Conservation (phyloP, 2,888 invertebrate genomes). For the Oscheius sp. region DNA sequence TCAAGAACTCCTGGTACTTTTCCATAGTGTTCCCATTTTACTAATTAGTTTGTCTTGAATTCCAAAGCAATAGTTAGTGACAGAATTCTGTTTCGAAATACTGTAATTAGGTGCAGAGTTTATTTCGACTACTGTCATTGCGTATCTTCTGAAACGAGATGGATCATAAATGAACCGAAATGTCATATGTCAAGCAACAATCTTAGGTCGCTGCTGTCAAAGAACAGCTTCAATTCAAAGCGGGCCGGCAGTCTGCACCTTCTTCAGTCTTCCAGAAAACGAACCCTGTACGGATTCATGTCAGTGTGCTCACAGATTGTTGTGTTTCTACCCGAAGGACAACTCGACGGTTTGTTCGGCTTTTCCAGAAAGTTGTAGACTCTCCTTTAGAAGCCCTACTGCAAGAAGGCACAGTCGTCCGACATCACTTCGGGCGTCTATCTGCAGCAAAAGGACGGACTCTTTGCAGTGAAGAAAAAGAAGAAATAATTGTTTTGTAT, state of each 20-base stretch:
- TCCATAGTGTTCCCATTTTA: no score
- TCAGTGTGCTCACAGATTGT: conserved; percentile 29
- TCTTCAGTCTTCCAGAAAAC: conserved; percentile 16
- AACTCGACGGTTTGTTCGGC: conserved; percentile 23
- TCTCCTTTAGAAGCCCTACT: conserved; percentile 18
- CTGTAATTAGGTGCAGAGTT: no score
- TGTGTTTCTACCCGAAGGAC: conserved; percentile 34
- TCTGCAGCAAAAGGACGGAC: conserved; percentile 24
- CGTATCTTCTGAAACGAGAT: no score
- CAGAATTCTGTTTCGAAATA: no score
- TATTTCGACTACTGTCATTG: no score
- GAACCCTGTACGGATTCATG: conserved; percentile 34
- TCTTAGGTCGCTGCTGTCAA: conserved; percentile 50
- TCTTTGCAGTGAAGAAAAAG: conserved; percentile 18
- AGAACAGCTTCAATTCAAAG: neutral
- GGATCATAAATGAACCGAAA: no score
- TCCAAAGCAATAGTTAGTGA: no score
- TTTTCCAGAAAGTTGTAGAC: no score
- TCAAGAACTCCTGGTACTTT: no score
- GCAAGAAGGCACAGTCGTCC: conserved; percentile 26
- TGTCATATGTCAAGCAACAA: neutral
- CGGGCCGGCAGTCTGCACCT: conserved; percentile 11
- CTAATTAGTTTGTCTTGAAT: no score
- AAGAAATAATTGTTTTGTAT: conserved; percentile 11
- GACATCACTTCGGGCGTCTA: conserved; percentile 31